Base-by-base conservation (phyloP, 1,140 invertebrate species). In the Venturia canescens region DNA sequence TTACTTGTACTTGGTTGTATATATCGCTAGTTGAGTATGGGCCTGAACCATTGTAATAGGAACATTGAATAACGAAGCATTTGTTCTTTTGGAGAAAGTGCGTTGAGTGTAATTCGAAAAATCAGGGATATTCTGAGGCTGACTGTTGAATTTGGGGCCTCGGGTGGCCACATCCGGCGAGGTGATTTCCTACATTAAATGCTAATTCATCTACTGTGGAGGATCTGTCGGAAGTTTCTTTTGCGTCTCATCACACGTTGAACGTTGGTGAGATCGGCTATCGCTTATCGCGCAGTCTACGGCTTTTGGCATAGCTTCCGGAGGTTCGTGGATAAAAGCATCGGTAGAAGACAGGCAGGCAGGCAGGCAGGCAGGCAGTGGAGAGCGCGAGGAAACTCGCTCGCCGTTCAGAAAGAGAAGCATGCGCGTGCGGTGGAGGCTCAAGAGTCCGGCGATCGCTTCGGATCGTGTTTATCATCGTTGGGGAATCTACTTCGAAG, bases 381-480 rank as follows among this genome's bases (percentile, higher is more conserved):
- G 1, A 18, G 13, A 6, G 27, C 29, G 29, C 29, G 21, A 31
- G 29, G 29, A 18, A 31, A 6, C 29, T 69, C 26, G 11, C 66
- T 11, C n/a, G n/a, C n/a, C n/a, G n/a, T n/a, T 18, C 66, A 18
- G 60, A 69, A 69, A 27, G 66, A 69, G 27, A 31, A 15, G 3
- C 21, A 66, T 27, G 66, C 29, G 3, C 15, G 27, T 69, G 66
- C 16, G 26, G 76, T 26, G 53, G 38, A 71, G 69, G 78, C 57
- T 53, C 78, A 38, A 31, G 57, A 81, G 74, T 29, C 60, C 69
- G 26, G 76, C 82, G 80, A 85, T 86, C 83, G 80, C 85, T 87
- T 88, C 85, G 81, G 83, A 85, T 80, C 79, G 84, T 85, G 85
- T 90, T 90, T 90, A 90, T 91, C 88, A 89, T 89, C 85, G 81